These are phyloP conservation scores for Drosophila suboccidentalis DNA, from an alignment of 2,888 invertebrate genomes.

Conservation along the genomic window DNA sequence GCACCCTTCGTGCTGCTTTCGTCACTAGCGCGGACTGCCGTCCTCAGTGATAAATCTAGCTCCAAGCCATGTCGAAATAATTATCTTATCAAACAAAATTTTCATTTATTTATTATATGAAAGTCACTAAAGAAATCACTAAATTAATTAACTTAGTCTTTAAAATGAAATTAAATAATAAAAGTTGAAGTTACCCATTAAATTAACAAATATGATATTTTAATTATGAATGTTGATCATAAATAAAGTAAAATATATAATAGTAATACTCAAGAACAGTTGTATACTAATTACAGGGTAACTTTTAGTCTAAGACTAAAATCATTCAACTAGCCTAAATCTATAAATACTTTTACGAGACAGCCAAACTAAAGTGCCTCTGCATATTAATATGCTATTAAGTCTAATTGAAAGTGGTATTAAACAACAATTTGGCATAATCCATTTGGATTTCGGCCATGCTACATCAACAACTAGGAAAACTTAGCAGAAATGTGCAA, in stretches of 20 bases:
- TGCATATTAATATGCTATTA: slow-evolving; percentile 33
- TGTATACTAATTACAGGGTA: not conserved
- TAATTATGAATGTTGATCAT: no score
- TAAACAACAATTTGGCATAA: slow-evolving; percentile 75
- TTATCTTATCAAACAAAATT: not conserved
- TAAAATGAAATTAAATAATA: no score
- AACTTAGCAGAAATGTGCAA: slow-evolving; percentile 52
- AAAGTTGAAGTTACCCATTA: no score
- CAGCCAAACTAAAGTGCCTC: slow-evolving; percentile 1
- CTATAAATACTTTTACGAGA: not conserved
- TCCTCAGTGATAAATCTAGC: not conserved
- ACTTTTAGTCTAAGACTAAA: not conserved
- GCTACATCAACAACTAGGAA: slow-evolving; percentile 38
- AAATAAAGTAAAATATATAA: no score
- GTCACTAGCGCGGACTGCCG: no score
- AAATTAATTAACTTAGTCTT: no score
- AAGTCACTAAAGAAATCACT: no score
- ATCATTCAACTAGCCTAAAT: slow-evolving; percentile 9
- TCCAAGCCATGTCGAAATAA: not conserved
- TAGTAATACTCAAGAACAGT: not conserved
- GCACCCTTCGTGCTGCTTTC: no score
- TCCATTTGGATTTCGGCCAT: slow-evolving; percentile 62
- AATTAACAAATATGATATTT: no score
- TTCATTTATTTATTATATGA: not conserved
- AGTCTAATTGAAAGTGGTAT: slow-evolving; percentile 64